Evolutionary conservation across 2,888 invertebrate genomes (phyloP).

Genomic region (Chromoteleia sp.): DNA sequence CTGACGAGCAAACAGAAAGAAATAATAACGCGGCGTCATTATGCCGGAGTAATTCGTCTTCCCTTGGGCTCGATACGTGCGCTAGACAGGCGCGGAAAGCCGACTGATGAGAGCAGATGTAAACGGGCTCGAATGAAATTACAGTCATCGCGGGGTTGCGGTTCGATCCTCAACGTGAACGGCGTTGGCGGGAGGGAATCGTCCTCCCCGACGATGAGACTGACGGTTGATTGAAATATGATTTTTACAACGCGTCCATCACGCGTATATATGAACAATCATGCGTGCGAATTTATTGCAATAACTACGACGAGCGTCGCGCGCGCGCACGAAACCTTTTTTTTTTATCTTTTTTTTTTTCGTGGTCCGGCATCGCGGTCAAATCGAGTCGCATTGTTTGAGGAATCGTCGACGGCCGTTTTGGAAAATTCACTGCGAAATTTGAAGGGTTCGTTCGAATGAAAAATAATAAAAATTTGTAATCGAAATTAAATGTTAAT

Average conservation of each 20-base stretch:
- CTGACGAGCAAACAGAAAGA: constrained; percentile 43
- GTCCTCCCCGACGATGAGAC: constrained; percentile 46
- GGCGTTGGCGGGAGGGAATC: no score
- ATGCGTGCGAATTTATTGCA: constrained; percentile 19
- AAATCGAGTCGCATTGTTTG: constrained; percentile 1
- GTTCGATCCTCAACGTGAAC: constrained; percentile 61
- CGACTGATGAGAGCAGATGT: constrained; percentile 63
- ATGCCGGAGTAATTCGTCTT: constrained; percentile 56
- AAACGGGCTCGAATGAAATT: constrained; percentile 64
- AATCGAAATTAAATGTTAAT: no score
- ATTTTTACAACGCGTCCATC: constrained; percentile 56
- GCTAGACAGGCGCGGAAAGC: constrained; percentile 52
- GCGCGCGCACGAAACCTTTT: neutral
- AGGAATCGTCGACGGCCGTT: neutral
- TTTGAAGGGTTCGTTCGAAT: no score
- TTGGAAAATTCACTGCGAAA: no score
- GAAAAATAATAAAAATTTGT: no score
- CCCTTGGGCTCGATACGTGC: constrained; percentile 51
- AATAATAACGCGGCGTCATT: constrained; percentile 54
- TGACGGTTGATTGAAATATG: constrained; percentile 64
- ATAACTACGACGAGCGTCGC: constrained; percentile 12
- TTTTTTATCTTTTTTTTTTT: no score
- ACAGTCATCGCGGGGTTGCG: constrained; percentile 50
- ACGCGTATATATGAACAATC: constrained; percentile 37
- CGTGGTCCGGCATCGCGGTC: neutral